Evolutionary conservation across 2,797 vertebrate species (phyloP).

Genomic region (Nannoperca obscura): DNA sequence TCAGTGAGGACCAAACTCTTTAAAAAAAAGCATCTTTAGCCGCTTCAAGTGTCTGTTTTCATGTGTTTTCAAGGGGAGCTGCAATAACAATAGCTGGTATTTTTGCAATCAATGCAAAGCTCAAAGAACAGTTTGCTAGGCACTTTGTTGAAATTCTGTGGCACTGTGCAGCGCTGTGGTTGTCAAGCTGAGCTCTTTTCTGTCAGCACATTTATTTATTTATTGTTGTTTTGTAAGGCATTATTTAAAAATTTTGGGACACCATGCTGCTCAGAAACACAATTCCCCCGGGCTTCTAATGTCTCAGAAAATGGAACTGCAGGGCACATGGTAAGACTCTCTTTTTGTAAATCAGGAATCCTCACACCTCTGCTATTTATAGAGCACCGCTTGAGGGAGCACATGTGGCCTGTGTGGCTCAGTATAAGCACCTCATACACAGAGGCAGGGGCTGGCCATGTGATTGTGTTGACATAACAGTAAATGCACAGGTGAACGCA

Average conservation of each 20-base stretch:
- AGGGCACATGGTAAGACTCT: background rate
- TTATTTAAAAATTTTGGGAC: background rate
- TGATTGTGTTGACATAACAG: background rate
- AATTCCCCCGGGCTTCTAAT: background rate
- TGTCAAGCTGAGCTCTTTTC: background rate
- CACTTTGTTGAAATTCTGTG: background rate
- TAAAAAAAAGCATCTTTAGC: background rate
- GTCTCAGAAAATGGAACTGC: background rate
- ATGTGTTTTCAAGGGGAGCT: background rate
- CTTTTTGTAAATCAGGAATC: background rate
- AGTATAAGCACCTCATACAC: background rate
- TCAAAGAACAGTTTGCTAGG: background rate
- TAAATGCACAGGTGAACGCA: background rate
- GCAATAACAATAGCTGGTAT: background rate
- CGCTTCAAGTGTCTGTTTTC: background rate
- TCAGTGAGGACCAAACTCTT: too few relatives aligned
- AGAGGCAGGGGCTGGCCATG: background rate
- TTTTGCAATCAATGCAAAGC: background rate
- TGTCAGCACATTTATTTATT: background rate
- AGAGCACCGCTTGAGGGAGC: background rate
- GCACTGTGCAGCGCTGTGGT: background rate
- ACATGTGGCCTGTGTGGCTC: background rate
- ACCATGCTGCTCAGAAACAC: background rate
- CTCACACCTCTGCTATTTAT: background rate
- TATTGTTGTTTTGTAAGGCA: background rate